Base-by-base conservation (phyloP, 2,888 invertebrate species). In the Hofmannophila pseudospretella region DNA sequence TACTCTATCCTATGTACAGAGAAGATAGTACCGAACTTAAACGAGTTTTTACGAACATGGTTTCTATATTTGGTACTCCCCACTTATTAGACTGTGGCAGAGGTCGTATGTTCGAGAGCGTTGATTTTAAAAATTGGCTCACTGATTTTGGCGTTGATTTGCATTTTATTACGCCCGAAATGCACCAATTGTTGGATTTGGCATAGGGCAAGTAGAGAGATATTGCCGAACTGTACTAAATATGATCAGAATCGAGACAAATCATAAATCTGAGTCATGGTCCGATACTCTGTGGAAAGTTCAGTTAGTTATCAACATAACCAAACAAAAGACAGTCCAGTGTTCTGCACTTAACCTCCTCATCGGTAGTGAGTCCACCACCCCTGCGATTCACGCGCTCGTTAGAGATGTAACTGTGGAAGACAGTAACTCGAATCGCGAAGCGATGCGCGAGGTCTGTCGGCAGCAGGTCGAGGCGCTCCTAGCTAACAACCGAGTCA, bases 181-280 rank as follows among this genome's bases (percentile, higher is more conserved):
- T 28, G 5, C 23, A 36, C 7, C 36, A 47, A 4, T 44, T 48
- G n/a, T n/a, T n/a, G n/a, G n/a, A n/a, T n/a, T n/a, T n/a, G n/a
- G n/a, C 0, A 49, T 49, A 13, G 45, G 44, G 0, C 45, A 51
- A 10, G 49, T 46, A 7, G 49, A 51, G 20, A 33, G 49, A 0
- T 34, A 44, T 1, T 47, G 46, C 45, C 10, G 40, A 10, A 41
- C 42, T 10, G 42, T 51, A 43, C 35, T 55, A 1, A 48, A 51
- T 1, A 41, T 41, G 0, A 38, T 48, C 14, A 49, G 51, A 27
- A 37, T 36, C 5, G 19, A 11, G 4, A 7, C 30, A n/a, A n/a
- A n/a, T 13, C 12, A 46, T 27, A 38, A 19, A 10, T 45, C 49
- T 3, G n/a, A n/a, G n/a, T n/a, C n/a, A n/a, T 54, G 56, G 56